Conservation (phyloP, 2,888 invertebrate genomes). For the Ellobium chinense region DNA sequence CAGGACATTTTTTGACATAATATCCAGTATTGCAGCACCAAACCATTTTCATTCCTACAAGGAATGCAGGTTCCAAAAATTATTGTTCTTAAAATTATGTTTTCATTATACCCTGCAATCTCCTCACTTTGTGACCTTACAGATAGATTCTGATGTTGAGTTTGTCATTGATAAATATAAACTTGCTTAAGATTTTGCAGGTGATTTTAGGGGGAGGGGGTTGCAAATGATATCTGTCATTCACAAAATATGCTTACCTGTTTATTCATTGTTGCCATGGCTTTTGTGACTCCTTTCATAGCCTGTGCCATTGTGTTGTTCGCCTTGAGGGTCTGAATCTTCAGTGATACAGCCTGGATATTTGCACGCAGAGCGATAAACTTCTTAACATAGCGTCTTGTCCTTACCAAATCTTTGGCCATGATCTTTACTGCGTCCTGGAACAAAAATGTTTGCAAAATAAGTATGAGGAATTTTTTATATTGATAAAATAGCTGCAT, state of each 20-base stretch:
- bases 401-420: conserved; percentile 98
- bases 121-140: too few relatives aligned
- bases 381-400: conserved; percentile 95
- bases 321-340: conserved; percentile 97
- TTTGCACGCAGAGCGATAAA: conserved; percentile 99
- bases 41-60: too few relatives aligned
- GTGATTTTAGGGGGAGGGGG: neutral
- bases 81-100: too few relatives aligned
- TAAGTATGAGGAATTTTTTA: too few relatives aligned
- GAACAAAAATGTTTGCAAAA: conserved; percentile 9
- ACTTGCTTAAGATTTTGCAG: neutral
- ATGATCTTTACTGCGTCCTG: conserved; percentile 99
- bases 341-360: conserved; percentile 92
- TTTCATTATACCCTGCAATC: too few relatives aligned
- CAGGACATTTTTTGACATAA: too few relatives aligned
- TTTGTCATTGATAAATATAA: neutral
- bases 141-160: too few relatives aligned
- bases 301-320: conserved; percentile 99
- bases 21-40: too few relatives aligned
- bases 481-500: too few relatives aligned
- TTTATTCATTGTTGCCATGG: conserved; percentile 99
- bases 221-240: neutral
- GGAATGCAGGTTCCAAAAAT: too few relatives aligned
- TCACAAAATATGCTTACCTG: conserved; percentile 76
- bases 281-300: conserved; percentile 98